A percentile compares a stretch with the other conserved stretches of the same genome.
phyloP scores from a whole-genome alignment of 2,888 invertebrate species.

The Drosophila meridionalis region DNA sequence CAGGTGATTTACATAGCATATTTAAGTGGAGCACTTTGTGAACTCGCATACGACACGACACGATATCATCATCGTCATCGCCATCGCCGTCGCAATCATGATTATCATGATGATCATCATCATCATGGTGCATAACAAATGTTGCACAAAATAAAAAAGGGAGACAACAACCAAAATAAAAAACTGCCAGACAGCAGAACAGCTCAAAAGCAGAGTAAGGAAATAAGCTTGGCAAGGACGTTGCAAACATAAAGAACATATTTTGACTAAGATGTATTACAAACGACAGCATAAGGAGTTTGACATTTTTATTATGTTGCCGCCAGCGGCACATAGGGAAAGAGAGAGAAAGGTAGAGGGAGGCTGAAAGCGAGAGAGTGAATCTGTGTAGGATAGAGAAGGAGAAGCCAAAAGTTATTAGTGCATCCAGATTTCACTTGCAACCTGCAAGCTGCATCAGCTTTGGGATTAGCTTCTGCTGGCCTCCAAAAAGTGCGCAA shows the following conservation, averaged over 20 bases:
- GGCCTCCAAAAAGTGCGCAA: slow-evolving; percentile 24
- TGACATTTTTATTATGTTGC: slow-evolving; percentile 79
- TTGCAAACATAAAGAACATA: slow-evolving; percentile 61
- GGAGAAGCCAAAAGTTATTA: slow-evolving; percentile 19
- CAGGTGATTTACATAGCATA: slow-evolving; percentile 81
- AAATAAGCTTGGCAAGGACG: slow-evolving; percentile 51
- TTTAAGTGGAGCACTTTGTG: slow-evolving; percentile 81
- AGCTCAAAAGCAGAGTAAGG: slow-evolving; percentile 19
- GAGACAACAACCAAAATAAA: slow-evolving; percentile 15
- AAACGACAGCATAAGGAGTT: slow-evolving; percentile 78
- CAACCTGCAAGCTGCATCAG: slow-evolving; percentile 41
- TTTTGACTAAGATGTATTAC: slow-evolving; percentile 80
- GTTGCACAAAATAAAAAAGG: slow-evolving; percentile 55
- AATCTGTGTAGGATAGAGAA: background rate
- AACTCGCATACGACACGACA: slow-evolving; percentile 56
- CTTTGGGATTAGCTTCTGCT: slow-evolving; percentile 24
- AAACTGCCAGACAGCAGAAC: slow-evolving; percentile 25
- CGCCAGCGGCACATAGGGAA: slow-evolving; percentile 17
- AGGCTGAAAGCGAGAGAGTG: background rate
- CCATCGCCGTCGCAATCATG: slow-evolving; percentile 42
- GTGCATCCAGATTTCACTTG: slow-evolving; percentile 33
- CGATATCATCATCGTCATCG: slow-evolving; percentile 48
- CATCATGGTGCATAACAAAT: slow-evolving; percentile 69
- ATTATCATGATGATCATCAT: slow-evolving; percentile 49
- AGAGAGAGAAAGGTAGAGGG: background rate